Evolutionary conservation across 2,888 invertebrate genomes (phyloP), one percentile per base, ranked within the genome.

Genomic region (Idaea aversata): DNA sequence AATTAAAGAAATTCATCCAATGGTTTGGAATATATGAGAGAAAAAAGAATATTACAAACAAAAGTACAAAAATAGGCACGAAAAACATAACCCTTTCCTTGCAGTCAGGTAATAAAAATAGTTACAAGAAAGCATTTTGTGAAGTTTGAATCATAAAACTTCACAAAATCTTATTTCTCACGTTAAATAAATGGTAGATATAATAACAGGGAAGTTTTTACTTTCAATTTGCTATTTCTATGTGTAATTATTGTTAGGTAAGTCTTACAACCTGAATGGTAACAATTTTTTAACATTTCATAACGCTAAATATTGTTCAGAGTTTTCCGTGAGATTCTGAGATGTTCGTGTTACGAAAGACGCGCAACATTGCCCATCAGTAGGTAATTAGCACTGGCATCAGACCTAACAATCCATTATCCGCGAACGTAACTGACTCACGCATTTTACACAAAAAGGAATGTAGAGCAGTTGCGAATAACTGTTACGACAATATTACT

Each of bases 391-490:
- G 63, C 59, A 59, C 64, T 35, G 57, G 58, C 34, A 59, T 25
- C 59, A 16, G 34, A 59, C 59, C 59, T 34, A 64, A 59, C 59
- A 66, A 64, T 63, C 66, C 25, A 34, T 59, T 59, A 25, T 16
- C 63, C 58, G 66, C 61, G 65, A 64, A 65, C 57, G 57, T 47
- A 57, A 68, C 64, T 69, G 77, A 78, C 70, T 75, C 76, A 78
- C 68, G 72, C 64, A 61, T 59, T 57, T 66, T 63, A 61, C 60
- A 63, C 34, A 65, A 65, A 67, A 58, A 16, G 72, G 75, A 74
- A 76, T 80, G 73, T 75, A 68, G 72, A 75, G 74, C 77, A 76
- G 75, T 75, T 75, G 74, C 69, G 60, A 75, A 47, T 47, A 47
- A 47, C 61, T 62, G 35, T 66, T 70, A 63, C 65, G 67, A 66